Evolutionary conservation across 2,113 vertebrate species (phyloP).

Genomic region (Argyrosomus japonicus): DNA sequence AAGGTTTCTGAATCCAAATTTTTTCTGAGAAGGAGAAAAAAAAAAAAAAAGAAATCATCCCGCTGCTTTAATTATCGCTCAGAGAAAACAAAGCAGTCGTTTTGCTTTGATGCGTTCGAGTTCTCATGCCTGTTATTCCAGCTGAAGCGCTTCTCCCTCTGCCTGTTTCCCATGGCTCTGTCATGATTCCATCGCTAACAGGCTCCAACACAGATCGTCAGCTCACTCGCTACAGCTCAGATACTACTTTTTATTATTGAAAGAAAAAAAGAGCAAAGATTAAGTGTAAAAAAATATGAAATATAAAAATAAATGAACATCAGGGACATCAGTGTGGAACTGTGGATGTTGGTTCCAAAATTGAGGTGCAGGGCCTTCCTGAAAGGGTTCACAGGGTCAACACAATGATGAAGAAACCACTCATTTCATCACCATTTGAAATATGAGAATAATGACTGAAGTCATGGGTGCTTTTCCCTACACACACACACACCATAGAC

Average conservation of each 20-base stretch:
- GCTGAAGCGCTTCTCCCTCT: constrained; percentile 57
- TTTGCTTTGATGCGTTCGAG: constrained; percentile 81
- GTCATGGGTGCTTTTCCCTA: not conserved
- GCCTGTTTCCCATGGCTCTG: constrained; percentile 64
- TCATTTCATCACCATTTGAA: not conserved
- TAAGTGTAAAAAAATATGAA: not conserved
- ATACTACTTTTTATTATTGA: not conserved
- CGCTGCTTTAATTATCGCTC: constrained; percentile 79
- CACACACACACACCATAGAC: not conserved
- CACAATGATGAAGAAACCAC: not conserved
- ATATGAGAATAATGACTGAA: constrained; percentile 19
- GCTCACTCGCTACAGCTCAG: constrained; percentile 10
- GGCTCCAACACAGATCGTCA: constrained; percentile 22
- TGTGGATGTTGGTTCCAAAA: not conserved
- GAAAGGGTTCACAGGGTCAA: not conserved
- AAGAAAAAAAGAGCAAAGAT: not conserved
- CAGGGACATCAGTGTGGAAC: not conserved
- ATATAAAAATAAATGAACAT: not conserved
- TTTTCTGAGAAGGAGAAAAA: constrained; percentile 26
- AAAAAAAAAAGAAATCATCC: constrained; percentile 31
- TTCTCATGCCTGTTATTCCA: constrained; percentile 69
- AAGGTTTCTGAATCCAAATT: constrained; percentile 66
- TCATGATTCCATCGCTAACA: constrained; percentile 55
- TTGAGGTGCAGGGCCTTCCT: not conserved
- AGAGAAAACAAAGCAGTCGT: constrained; percentile 81